Percentiles rank a stretch among this genome's conserved stretches.
Evolutionary conservation across 2,888 invertebrate genomes (phyloP).

Genomic region (Antitype chi): DNA sequence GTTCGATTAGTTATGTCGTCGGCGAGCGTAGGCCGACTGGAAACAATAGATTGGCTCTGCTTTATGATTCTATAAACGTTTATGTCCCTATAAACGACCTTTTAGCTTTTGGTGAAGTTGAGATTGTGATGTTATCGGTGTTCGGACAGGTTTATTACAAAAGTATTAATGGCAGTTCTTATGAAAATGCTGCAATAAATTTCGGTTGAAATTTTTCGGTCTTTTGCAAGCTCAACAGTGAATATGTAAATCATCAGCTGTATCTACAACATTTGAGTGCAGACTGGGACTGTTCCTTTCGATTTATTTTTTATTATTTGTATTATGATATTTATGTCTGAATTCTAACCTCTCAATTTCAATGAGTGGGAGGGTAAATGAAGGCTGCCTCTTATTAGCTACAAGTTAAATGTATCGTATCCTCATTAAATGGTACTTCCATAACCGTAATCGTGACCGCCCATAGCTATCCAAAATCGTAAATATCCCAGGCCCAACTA

Average conservation of each 20-base stretch:
- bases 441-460: constrained; percentile 79
- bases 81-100: constrained; percentile 88
- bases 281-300: constrained; percentile 7
- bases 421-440: constrained; percentile 73
- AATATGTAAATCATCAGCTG: constrained; percentile 49
- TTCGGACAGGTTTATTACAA: constrained; percentile 85
- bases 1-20: constrained; percentile 88
- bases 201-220: constrained; percentile 66
- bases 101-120: constrained; percentile 85
- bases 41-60: constrained; percentile 89
- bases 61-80: constrained; percentile 90
- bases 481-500: constrained; percentile 75
- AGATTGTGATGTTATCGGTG: constrained; percentile 87
- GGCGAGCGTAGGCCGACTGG: constrained; percentile 85
- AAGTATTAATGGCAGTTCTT: constrained; percentile 80
- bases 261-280: constrained; percentile 44
- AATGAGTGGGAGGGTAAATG: constrained; percentile 71
- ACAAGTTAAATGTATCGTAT: constrained; percentile 72
- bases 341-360: constrained; percentile 60
- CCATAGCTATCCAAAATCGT: constrained; percentile 80
- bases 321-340: constrained; percentile 38
- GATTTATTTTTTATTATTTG: constrained; percentile 34
- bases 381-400: constrained; percentile 68
- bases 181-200: constrained; percentile 75
- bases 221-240: constrained; percentile 69